Base-by-base conservation (phyloP, 2,113 vertebrate species). In the Trematomus loennbergii region DNA sequence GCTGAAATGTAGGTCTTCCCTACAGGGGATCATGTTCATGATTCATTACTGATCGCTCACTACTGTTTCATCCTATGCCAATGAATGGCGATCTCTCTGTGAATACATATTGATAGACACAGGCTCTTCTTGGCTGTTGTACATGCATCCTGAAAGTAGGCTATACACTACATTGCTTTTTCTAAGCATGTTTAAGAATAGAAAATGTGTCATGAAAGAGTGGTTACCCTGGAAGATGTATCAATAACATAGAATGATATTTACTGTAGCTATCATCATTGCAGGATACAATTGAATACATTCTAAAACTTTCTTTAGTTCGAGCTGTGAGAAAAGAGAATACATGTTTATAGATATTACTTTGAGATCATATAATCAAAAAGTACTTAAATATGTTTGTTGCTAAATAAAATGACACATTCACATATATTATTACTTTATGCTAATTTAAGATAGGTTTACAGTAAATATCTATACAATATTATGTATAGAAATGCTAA, bases 1-100 rank as follows among this genome's bases (percentile, higher is more conserved):
- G 52, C 54, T 68, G 71, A 40, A 87, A 81, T 79, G 60, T 87
- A 78, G 86, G 81, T 85, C 80, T 82, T 15, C 78, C 78, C 15
- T 49, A 18, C 36, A 75, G 49, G 71, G 74, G 52, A 68, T 40
- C 48, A 12, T 33, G 54, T 20, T 70, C 61, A 59, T 62, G 36
- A 71, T 20, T 71, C 62, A 72, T 55, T 62, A 67, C 69, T 72
- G 65, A 80, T 84, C 52, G 1, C 55, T 81, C 53, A 62, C 29
- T 45, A 62, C 22, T 2, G 15, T 17, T 66, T n/a, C 0, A 53
- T 48, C 48, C n/a, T 16, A 1, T 2, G 54, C 50, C 16, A 55
- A 65, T 53, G 29, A 18, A 62, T 40, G 8, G 29, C 3, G 65
- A 64, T 53, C 25, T 65, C 22, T 57, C 36, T 4, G 10, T 25